Conservation (phyloP, 2,888 invertebrate genomes). For the Drosophila seclusa region DNA sequence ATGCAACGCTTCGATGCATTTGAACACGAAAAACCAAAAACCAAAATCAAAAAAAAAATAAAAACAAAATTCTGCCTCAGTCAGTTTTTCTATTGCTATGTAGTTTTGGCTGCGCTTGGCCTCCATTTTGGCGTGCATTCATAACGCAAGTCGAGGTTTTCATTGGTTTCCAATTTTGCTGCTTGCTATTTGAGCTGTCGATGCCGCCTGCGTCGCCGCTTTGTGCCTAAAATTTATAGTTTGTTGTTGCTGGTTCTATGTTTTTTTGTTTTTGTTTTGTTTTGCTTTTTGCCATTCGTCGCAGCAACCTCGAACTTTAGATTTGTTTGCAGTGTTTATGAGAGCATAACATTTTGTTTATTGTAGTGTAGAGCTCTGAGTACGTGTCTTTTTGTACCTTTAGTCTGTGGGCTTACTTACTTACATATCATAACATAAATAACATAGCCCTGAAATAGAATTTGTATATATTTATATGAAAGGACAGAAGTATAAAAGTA, state of each 20-base stretch:
- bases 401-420: slow-evolving; percentile 14
- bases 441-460: slow-evolving; percentile 1
- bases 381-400: slow-evolving; percentile 49
- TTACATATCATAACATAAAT: slow-evolving; percentile 12
- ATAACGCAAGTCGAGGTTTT: slow-evolving; percentile 79
- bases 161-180: slow-evolving; percentile 80
- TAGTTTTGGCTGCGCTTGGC: slow-evolving; percentile 80
- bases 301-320: slow-evolving; percentile 80
- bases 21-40: slow-evolving; percentile 56
- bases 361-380: slow-evolving; percentile 36
- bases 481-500: background rate
- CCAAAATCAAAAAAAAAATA: slow-evolving; percentile 23
- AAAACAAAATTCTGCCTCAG: background rate
- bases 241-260: slow-evolving; percentile 17
- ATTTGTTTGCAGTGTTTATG: slow-evolving; percentile 80
- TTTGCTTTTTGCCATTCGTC: slow-evolving; percentile 65
- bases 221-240: slow-evolving; percentile 79
- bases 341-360: slow-evolving; percentile 76
- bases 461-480: background rate
- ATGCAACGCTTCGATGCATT: slow-evolving; percentile 79
- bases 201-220: slow-evolving; percentile 37
- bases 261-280: slow-evolving; percentile 25
- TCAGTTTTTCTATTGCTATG: slow-evolving; percentile 54
- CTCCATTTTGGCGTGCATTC: slow-evolving; percentile 81
- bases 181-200: slow-evolving; percentile 66